Percentiles rank a stretch among this genome's conserved stretches.
Evolutionary conservation across 2,888 invertebrate genomes (phyloP).

Genomic region (Phaonia tiefii): DNA sequence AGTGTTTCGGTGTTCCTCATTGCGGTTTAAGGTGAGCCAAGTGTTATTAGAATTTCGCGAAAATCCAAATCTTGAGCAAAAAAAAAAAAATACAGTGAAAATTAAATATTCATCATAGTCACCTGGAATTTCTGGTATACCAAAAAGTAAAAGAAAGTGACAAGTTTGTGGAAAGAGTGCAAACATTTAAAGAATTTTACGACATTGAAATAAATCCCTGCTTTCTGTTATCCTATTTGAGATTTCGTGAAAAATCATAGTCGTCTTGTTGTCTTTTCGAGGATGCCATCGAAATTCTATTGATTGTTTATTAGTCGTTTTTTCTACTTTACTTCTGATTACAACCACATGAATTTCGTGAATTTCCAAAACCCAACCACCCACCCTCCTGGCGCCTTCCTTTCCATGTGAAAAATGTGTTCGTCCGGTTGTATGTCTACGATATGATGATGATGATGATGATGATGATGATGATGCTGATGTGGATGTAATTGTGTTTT

Average conservation of each 20-base stretch:
- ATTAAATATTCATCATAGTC: conserved; percentile 7
- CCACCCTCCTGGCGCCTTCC: not conserved
- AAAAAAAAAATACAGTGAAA: not conserved
- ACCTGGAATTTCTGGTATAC: conserved; percentile 20
- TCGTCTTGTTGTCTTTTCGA: too few species aligned
- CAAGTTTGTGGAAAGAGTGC: too few species aligned
- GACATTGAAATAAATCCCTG: too few species aligned
- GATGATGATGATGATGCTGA: too few species aligned
- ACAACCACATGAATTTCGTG: not conserved
- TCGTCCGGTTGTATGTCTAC: too few species aligned
- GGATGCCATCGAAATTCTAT: not conserved
- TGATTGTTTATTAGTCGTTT: not conserved
- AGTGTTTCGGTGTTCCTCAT: conserved; percentile 7
- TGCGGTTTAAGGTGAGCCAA: too few species aligned
- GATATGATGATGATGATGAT: too few species aligned
- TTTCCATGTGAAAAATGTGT: not conserved
- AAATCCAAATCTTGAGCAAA: conserved; percentile 9
- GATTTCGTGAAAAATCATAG: too few species aligned
- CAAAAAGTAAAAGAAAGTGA: too few species aligned
- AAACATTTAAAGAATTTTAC: too few species aligned
- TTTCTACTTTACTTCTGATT: not conserved
- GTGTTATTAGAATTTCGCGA: not conserved
- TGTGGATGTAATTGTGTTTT: not conserved
- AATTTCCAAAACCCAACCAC: not conserved
- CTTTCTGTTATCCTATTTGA: too few species aligned